Percentiles rank a stretch among this genome's conserved stretches.
These are phyloP conservation scores for Choloepus didactylus DNA, from an alignment of 2,797 vertebrate genomes.

Conservation along the genomic window DNA sequence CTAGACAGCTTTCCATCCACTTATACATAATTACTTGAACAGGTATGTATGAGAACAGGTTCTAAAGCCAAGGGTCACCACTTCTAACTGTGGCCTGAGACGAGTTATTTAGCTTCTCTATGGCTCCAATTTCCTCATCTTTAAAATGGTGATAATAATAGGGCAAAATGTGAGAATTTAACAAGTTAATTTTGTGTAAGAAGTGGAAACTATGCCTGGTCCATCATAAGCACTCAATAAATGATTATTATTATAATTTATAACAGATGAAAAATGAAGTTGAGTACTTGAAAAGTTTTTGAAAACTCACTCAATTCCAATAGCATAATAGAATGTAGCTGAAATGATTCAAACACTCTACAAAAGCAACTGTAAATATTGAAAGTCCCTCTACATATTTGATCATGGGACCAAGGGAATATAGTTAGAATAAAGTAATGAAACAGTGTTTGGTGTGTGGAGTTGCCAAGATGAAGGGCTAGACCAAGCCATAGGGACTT, in stretches of 20 bases:
- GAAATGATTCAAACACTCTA: slow-evolving; percentile 32
- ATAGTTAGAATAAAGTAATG: neutral
- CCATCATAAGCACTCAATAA: slow-evolving; percentile 26
- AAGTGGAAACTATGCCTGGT: slow-evolving; percentile 36
- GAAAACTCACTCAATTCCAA: slow-evolving; percentile 22
- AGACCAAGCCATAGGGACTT: neutral
- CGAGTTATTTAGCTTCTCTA: neutral
- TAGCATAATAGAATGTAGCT: neutral
- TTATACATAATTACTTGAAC: neutral
- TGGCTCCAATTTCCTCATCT: neutral
- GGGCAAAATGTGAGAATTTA: slow-evolving; percentile 35
- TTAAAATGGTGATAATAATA: slow-evolving; percentile 37
- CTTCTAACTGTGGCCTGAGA: neutral
- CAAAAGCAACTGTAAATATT: slow-evolving; percentile 42
- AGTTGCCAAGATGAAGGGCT: neutral
- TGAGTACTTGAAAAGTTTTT: slow-evolving; percentile 2
- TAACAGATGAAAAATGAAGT: slow-evolving; percentile 33
- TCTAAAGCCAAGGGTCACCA: neutral
- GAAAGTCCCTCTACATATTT: neutral
- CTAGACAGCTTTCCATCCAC: neutral
- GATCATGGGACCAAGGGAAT: neutral
- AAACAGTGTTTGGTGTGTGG: neutral
- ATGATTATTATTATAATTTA: slow-evolving; percentile 45
- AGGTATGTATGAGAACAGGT: neutral
- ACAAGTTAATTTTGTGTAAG: neutral